Evolutionary conservation across 1,140 invertebrate species (phyloP), one percentile per base, ranked within the genome.

Genomic region (Leptopilina clavipes): DNA sequence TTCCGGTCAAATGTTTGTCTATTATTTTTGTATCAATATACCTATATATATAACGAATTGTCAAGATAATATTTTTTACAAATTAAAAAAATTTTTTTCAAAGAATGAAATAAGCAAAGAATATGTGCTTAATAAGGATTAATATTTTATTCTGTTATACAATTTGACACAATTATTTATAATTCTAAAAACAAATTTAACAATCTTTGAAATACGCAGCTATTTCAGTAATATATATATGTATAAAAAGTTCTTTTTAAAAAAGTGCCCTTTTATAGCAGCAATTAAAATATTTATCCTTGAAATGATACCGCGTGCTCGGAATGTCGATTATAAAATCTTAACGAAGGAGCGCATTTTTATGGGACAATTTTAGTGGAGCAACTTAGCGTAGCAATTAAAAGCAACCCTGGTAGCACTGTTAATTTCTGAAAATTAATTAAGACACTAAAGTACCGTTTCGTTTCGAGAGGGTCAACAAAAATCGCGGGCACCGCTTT

Each of bases 391-490:
- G 72, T 40, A 37, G 80, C 78, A 85, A 87, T 87, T 85, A 87
- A 85, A 87, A 85, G 80, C 80, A 70, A 70, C 72, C 70, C 75
- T 80, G 48, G 48, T 52, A 52, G 48, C 48, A 52, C 1, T 82
- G 74, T 85, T 88, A 85, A 87, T 87, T 87, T 86, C 83, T 81
- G 72, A 82, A 86, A 88, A 88, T 88, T 88, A 89, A 88, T 88
- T 87, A 87, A 82, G 83, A 82, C 31, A 71, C 73, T 59, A 11
- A 76, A 80, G 72, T 74, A 48, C 74, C 76, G 52, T 82, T 82
- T 77, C 80, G 85, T 86, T 31, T 83, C 76, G 79, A 25, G 45
- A 71, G 73, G 76, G 77, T 76, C 59, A 48, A 71, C 44, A 71
- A 43, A 76, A 70, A 76, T 65, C 44, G n/a, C n/a, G 48, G 48